phyloP scores from a whole-genome alignment of 2,888 invertebrate genomes.

The Pachymerium ferrugineum region DNA sequence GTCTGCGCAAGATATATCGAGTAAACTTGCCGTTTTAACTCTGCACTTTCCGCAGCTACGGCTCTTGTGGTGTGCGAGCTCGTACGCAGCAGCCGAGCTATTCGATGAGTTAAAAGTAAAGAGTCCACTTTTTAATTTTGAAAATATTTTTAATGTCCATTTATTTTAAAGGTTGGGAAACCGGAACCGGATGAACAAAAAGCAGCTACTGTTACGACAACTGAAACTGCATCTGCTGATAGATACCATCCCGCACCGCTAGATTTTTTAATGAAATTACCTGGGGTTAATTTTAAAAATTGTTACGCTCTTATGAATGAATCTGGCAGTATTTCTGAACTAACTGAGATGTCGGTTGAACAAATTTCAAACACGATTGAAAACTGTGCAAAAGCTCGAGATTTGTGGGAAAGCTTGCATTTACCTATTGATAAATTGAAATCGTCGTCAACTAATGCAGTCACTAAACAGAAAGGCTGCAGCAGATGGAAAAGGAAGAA shows the following conservation, averaged over 20 bases:
- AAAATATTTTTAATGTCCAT: not conserved
- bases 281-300: constrained; percentile 84
- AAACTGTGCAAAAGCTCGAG: constrained; percentile 50
- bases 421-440: constrained; percentile 11
- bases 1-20: constrained; percentile 70
- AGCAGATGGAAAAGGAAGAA: not conserved
- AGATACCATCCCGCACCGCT: constrained; percentile 65
- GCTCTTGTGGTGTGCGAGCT: constrained; percentile 93
- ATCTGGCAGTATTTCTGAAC: constrained; percentile 60
- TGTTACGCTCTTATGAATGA: constrained; percentile 68
- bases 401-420: constrained; percentile 47
- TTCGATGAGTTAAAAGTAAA: constrained; percentile 87
- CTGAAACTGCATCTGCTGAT: constrained; percentile 47
- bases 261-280: constrained; percentile 77
- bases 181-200: constrained; percentile 69
- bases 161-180: constrained; percentile 60
- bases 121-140: not conserved
- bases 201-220: constrained; percentile 67
- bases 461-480: not conserved
- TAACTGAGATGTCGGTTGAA: constrained; percentile 53
- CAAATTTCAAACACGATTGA: constrained; percentile 66
- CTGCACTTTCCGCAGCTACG: constrained; percentile 89
- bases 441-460: not conserved
- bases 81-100: constrained; percentile 90
- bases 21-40: constrained; percentile 85